These are phyloP conservation scores for Leistus spinibarbis DNA, from an alignment of 2,888 invertebrate species.

Conservation along the genomic window DNA sequence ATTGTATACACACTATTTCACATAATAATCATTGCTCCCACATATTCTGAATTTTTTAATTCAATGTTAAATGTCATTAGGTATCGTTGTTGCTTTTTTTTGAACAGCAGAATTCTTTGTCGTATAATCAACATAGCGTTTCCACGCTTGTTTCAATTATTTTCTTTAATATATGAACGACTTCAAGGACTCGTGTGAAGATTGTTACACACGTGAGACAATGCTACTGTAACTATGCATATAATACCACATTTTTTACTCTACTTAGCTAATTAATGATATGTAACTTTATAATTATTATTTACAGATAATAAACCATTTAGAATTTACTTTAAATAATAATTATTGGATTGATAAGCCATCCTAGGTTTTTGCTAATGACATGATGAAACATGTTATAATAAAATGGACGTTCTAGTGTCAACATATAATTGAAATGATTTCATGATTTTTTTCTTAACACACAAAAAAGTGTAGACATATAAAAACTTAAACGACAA, in stretches of 20 bases:
- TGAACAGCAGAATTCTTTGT: constrained; percentile 12
- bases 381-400: not conserved
- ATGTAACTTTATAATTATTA: not conserved
- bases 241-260: too few species aligned
- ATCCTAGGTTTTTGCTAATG: not conserved
- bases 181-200: not conserved
- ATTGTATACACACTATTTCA: not conserved
- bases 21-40: constrained; percentile 13
- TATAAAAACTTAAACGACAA: not conserved
- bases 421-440: not conserved
- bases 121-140: constrained; percentile 20
- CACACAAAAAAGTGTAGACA: not conserved
- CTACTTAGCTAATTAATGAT: too few species aligned
- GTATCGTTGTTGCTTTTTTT: constrained; percentile 1
- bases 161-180: constrained; percentile 1
- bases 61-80: constrained; percentile 28
- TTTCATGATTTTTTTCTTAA: not conserved
- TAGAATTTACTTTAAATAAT: not conserved
- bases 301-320: not conserved
- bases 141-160: constrained; percentile 13
- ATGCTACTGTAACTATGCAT: not conserved
- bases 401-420: not conserved
- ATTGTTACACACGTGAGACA: not conserved
- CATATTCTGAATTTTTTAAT: not conserved
- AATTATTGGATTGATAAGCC: not conserved